A percentile compares a stretch with the other conserved stretches of the same genome.
These are phyloP conservation scores for Luffia ferchaultella DNA, from an alignment of 2,888 invertebrate species.

Conservation along the genomic window DNA sequence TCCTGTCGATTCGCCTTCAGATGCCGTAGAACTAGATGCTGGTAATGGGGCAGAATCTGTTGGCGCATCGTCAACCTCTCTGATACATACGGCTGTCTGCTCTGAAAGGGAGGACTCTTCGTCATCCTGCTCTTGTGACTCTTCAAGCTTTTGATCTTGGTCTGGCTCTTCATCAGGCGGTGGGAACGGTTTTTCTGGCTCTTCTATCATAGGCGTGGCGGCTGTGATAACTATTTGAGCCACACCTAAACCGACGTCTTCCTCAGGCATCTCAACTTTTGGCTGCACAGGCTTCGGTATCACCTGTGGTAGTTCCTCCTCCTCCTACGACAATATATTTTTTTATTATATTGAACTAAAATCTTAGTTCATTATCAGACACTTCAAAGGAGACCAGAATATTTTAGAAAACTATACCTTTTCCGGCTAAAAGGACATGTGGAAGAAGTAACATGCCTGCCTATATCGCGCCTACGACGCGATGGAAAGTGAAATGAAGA, in stretches of 20 bases:
- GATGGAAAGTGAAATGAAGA: no score
- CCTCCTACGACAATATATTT: constrained; percentile 12
- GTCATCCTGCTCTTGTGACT: constrained; percentile 42
- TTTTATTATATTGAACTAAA: no score
- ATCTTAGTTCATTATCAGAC: no score
- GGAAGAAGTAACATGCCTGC: no score
- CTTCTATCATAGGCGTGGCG: constrained; percentile 92
- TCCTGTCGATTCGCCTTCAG: constrained; percentile 71
- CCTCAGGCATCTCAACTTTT: constrained; percentile 42
- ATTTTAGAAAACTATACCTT: no score
- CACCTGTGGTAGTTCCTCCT: constrained; percentile 23
- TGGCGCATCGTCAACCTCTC: constrained; percentile 60
- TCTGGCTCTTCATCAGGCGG: constrained; percentile 50
- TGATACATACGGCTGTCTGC: constrained; percentile 52
- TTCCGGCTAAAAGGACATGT: no score
- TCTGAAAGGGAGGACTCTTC: constrained; percentile 57
- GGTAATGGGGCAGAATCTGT: constrained; percentile 65
- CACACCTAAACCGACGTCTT: constrained; percentile 75
- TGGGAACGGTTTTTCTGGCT: constrained; percentile 82
- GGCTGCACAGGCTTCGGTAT: constrained; percentile 29
- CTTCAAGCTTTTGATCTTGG: constrained; percentile 21
- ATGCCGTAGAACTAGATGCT: constrained; percentile 72
- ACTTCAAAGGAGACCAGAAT: no score
- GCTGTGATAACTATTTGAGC: constrained; percentile 93
- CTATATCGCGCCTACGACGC: no score